Evolutionary conservation across 2,888 invertebrate species (phyloP).

Genomic region (Geophilus truncorum): DNA sequence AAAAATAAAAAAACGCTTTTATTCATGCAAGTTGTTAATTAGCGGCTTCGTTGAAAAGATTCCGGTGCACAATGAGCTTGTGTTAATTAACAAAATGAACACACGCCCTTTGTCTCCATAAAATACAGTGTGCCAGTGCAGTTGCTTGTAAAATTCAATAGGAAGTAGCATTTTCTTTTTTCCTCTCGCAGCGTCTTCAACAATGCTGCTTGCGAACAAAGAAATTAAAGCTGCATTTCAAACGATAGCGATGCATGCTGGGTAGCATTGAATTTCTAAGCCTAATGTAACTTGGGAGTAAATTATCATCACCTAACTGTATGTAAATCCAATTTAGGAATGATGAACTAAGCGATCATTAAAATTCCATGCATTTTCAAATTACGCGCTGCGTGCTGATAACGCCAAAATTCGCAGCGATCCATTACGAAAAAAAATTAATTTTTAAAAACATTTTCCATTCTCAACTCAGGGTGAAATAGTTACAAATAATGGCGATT

Average conservation of each 20-base stretch:
- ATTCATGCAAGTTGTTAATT: not conserved
- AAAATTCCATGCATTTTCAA: not conserved
- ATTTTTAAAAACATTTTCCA: not conserved
- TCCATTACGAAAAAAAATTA: not conserved
- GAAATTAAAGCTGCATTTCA: not conserved
- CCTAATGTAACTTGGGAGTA: not conserved
- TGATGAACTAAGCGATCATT: not conserved
- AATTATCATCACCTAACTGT: not conserved
- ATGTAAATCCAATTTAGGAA: not conserved
- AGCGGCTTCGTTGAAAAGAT: not conserved
- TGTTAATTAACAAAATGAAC: constrained; percentile 21
- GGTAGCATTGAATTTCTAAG: no score
- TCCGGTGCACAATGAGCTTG: not conserved
- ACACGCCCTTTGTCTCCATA: constrained; percentile 19
- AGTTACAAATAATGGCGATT: no score
- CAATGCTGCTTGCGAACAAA: not conserved
- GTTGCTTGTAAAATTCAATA: not conserved
- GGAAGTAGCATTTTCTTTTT: not conserved
- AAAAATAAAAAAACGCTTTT: not conserved
- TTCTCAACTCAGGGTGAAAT: not conserved
- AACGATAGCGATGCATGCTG: no score
- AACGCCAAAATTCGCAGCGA: not conserved
- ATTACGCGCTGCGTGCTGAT: not conserved
- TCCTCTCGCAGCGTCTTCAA: not conserved
- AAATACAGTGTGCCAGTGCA: not conserved